Base-by-base conservation (phyloP, 2,888 invertebrate species). In the Ceratothoa steindachneri region DNA sequence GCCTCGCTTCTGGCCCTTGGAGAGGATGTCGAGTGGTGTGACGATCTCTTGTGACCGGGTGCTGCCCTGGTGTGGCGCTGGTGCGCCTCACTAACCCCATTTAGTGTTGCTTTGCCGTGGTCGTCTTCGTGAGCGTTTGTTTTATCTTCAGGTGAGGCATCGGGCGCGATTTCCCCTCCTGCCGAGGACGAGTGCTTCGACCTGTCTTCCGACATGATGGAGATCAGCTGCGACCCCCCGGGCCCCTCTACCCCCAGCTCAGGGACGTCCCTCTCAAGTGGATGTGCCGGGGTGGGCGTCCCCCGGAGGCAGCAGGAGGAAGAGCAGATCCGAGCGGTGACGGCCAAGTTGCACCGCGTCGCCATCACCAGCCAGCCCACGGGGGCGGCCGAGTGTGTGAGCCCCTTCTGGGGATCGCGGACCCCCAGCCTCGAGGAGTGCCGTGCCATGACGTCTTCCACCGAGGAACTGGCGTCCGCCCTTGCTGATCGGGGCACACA, bases 221-320 rank as follows among this genome's bases (percentile, higher is more conserved):
- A 76, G 60, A 76, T 76, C n/a, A 76, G 76, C 67, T 76, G 76
- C 67, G 76, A 76, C 67, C 76, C 76, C 30, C 76, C 76, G 66
- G 76, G 76, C 19, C 76, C 76, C 30, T 76, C 76, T 22, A 69
- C 75, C 29, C 53, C 55, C 31, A 28, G 73, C 55, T n/a, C n/a
- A n/a, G 60, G 51, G 29, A 24, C 41, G 31, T 60, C 75, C 60
- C 19, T 22, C 22, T 69, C 71, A 9, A 30, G 68, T 19, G 55
- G 68, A 22, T 52, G n/a, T n/a, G n/a, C n/a, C n/a, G n/a, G n/a
- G n/a, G n/a, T 55, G 24, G 53, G 30, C 30, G 64, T 68, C 22
- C 60, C 73, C n/a, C 68, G 68, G 52, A 67, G 70, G 31, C 72
- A 69, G 30, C 69, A 72, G 29, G 75, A 67, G 41, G n/a, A n/a